Evolutionary conservation across 2,113 vertebrate genomes (phyloP).

Genomic region (Mesoclemmys tuberculata): DNA sequence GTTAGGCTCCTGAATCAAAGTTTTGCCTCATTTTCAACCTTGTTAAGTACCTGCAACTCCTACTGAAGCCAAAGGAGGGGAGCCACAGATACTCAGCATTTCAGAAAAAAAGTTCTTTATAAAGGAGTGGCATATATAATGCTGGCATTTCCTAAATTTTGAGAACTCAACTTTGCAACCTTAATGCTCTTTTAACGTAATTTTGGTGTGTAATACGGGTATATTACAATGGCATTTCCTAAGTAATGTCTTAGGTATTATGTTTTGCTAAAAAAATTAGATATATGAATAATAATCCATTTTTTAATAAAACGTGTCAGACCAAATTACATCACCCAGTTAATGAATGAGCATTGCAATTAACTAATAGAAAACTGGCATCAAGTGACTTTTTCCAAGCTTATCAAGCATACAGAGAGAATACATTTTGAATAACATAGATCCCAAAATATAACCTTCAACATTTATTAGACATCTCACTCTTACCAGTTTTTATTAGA

Average conservation of each 20-base stretch:
- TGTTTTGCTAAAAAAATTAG: background rate
- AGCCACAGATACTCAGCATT: background rate
- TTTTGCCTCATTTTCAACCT: background rate
- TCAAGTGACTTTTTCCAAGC: background rate
- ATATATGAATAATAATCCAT: background rate
- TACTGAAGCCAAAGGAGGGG: background rate
- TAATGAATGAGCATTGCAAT: background rate
- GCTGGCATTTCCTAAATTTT: background rate
- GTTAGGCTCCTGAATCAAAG: background rate
- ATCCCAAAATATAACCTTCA: background rate
- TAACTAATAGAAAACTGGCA: background rate
- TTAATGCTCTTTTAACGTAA: background rate
- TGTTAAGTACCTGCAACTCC: background rate
- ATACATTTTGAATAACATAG: background rate
- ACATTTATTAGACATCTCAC: background rate
- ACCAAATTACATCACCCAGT: background rate
- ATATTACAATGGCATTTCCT: background rate
- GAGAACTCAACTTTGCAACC: background rate
- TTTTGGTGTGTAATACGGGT: background rate
- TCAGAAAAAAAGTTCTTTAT: background rate
- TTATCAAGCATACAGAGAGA: conserved; percentile 2
- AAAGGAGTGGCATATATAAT: conserved; percentile 7
- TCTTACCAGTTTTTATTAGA: too few species aligned
- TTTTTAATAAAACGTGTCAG: background rate
- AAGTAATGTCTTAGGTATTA: background rate